Evolutionary conservation across 2,113 vertebrate species (phyloP).

Genomic region (Phasianus colchicus): DNA sequence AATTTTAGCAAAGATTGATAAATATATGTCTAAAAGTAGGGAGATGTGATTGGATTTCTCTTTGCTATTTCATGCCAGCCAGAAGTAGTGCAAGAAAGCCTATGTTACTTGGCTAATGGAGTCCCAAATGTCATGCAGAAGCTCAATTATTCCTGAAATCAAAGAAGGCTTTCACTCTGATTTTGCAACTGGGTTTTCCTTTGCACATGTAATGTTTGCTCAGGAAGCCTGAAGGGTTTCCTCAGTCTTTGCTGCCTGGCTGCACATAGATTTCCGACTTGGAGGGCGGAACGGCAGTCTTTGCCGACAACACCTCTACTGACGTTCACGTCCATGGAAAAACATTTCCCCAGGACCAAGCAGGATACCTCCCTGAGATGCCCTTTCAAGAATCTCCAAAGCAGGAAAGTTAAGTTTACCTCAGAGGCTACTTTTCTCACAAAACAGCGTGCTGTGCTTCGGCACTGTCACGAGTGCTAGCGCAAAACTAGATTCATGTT

Average conservation of each 20-base stretch:
- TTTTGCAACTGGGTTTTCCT: not conserved
- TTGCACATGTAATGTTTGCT: not conserved
- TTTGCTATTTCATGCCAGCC: slow-evolving; percentile 5
- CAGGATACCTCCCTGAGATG: not conserved
- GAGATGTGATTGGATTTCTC: not conserved
- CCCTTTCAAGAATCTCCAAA: not conserved
- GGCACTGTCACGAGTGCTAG: not conserved
- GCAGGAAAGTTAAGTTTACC: not conserved
- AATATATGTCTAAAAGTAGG: not conserved
- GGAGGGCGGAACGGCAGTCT: not conserved
- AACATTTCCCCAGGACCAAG: not conserved
- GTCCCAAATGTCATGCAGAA: slow-evolving; percentile 59
- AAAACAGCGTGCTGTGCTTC: not conserved
- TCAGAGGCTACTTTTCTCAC: slow-evolving; percentile 6
- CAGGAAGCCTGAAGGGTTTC: not conserved
- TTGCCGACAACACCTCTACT: not conserved
- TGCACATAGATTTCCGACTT: not conserved
- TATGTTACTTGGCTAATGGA: not conserved
- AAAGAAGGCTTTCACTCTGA: slow-evolving; percentile 17
- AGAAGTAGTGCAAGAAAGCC: slow-evolving; percentile 30
- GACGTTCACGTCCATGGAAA: not conserved
- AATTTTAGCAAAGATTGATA: slow-evolving; percentile 32
- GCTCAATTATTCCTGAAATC: slow-evolving; percentile 8
- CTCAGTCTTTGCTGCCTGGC: not conserved
- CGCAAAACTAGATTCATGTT: not conserved